Conservation (phyloP, 2,888 invertebrate genomes). For the Zhengitettix transpicula region DNA sequence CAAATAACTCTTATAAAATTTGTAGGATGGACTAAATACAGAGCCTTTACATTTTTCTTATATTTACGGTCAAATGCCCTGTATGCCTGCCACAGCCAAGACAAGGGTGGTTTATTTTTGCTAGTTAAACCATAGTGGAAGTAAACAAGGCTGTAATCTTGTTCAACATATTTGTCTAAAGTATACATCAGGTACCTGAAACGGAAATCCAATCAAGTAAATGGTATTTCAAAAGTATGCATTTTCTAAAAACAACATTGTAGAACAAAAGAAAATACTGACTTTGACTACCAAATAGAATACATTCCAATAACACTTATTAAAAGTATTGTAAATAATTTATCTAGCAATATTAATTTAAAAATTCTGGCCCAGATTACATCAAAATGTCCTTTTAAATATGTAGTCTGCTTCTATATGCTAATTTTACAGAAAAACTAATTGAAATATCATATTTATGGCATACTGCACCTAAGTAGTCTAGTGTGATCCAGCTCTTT, state of each 20-base stretch:
- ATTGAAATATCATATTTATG: conserved; percentile 6
- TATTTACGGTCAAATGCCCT: conserved; percentile 95
- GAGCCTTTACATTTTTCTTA: conserved; percentile 95
- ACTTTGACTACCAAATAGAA: too few species aligned
- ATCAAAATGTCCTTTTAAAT: too few species aligned
- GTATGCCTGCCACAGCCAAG: conserved; percentile 95
- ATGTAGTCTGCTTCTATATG: too few species aligned
- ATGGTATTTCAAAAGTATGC: too few species aligned
- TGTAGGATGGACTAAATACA: conserved; percentile 97
- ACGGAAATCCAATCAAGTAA: conserved; percentile 7
- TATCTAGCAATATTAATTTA: too few species aligned
- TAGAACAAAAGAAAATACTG: too few species aligned
- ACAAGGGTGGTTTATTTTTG: conserved; percentile 87
- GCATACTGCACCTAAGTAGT: conserved; percentile 44
- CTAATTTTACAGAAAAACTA: background rate
- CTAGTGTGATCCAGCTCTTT: conserved; percentile 58
- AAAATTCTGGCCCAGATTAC: too few species aligned
- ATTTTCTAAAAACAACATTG: too few species aligned
- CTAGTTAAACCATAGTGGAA: conserved; percentile 93
- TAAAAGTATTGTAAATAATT: too few species aligned
- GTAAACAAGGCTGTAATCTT: conserved; percentile 95
- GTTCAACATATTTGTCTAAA: conserved; percentile 92
- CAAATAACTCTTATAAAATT: conserved; percentile 90
- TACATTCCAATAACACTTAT: too few species aligned
- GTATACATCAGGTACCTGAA: conserved; percentile 81